A percentile compares a stretch with the other conserved stretches of the same genome.
Evolutionary conservation across 1,140 invertebrate genomes (phyloP).

Genomic region (Acyrthosiphon pisum): DNA sequence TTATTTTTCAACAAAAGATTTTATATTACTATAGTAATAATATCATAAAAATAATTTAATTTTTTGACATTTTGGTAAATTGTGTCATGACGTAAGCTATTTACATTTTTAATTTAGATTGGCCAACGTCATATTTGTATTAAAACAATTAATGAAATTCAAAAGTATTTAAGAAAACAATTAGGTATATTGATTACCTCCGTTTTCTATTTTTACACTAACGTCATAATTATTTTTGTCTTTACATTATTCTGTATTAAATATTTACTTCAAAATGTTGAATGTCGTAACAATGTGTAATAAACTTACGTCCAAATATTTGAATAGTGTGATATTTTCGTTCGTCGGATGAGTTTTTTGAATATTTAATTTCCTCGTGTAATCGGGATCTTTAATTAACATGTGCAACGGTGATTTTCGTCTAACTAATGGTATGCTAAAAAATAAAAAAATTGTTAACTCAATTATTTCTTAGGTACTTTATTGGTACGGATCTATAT

Average conservation of each 20-base stretch:
- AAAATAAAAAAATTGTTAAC: not conserved
- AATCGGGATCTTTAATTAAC: not conserved
- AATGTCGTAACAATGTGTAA: not conserved
- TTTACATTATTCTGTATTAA: not conserved
- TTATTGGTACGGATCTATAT: not conserved
- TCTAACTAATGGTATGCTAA: not conserved
- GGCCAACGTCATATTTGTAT: not conserved
- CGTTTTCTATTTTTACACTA: not conserved
- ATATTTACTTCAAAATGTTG: not conserved
- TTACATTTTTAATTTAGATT: not conserved
- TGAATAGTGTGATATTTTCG: slow-evolving; percentile 42
- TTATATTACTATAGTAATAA: not conserved
- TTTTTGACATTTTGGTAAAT: not conserved
- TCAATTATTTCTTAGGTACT: not conserved
- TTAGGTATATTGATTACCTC: not conserved
- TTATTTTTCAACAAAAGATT: not conserved
- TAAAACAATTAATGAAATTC: not conserved
- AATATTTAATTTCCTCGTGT: not conserved
- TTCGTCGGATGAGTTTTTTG: not conserved
- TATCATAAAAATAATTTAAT: not conserved
- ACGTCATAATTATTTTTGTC: not conserved
- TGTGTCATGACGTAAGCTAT: not conserved
- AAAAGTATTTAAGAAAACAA: not conserved
- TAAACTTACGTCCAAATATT: slow-evolving; percentile 46
- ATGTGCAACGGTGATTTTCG: not conserved